phyloP scores from a whole-genome alignment of 2,797 vertebrate species.

The Leptodactylus fallax region DNA sequence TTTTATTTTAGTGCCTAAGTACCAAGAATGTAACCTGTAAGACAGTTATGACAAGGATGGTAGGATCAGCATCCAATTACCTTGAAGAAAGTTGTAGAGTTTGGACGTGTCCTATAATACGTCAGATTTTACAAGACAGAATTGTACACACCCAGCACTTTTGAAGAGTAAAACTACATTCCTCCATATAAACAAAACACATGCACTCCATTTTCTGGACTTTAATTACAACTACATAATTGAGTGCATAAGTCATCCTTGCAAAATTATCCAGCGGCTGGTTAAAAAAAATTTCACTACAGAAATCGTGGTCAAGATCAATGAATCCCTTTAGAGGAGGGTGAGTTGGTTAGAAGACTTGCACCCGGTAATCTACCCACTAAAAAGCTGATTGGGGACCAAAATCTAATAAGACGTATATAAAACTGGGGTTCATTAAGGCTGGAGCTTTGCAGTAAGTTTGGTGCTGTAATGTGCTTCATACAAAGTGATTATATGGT shows the following conservation, averaged over 20 bases:
- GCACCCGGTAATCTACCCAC: not conserved
- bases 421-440: no score
- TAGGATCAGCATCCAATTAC: not conserved
- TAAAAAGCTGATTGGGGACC: not conserved
- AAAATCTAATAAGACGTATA: no score
- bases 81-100: not conserved
- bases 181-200: conserved; percentile 38
- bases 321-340: not conserved
- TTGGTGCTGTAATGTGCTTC: no score
- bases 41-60: not conserved
- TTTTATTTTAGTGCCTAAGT: no score
- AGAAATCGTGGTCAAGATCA: conserved; percentile 22
- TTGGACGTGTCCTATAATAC: not conserved
- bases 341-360: not conserved
- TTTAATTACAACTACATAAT: conserved; percentile 60
- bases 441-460: no score
- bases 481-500: no score
- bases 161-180: conserved; percentile 31
- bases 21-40: not conserved
- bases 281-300: conserved; percentile 9
- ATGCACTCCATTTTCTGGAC: conserved; percentile 19
- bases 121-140: not conserved
- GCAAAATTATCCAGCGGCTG: conserved; percentile 47
- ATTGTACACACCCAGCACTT: conserved; percentile 35
- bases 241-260: conserved; percentile 55